Evolutionary conservation across 2,797 vertebrate genomes (phyloP), one percentile per base, ranked within the genome.

Genomic region (Carapus acus): DNA sequence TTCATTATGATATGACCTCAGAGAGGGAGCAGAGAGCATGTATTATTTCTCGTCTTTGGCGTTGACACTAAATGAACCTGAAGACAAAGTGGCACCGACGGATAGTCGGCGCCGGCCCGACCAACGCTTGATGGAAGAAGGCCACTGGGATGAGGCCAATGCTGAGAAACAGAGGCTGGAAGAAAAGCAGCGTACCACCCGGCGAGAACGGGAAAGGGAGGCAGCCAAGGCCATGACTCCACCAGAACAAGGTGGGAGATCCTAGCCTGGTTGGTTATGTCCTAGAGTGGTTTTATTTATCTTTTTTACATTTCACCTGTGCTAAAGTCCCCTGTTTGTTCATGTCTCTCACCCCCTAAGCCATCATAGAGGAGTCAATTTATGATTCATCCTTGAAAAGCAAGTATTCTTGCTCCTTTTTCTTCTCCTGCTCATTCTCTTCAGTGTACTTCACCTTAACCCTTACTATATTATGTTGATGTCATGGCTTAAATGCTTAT

Each of bases 31-130:
- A 0, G 95, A 98, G 67, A 93, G 87, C 76, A 98, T 97, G 94
- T 96, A 97, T 76, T 97, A 85, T 77, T 98, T 98, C 78, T 96
- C 95, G n/a, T 88, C 91, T 0, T 85, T 98, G 58, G 95, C 95
- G 0, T 77, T 98, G 57, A 93, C 93, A 0, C 88, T 98, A 23
- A 98, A 97, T 2, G 95, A 95, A 20, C 54, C 58, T 0, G 95
- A 98, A 69, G 85, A 80, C 0, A 89, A 92, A 1, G 87, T 92
- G 1, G 94, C 95, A 0, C 93, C 92, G 1, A 95, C 94, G 0
- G 95, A 98, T 76, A 96, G 95, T 63, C 88, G 95, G 1, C 60
- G 82, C 4, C 90, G 94, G 11, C 95, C 95, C 0, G 95, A 98
- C 80, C 95, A 97, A 79, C 83, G 91, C 11, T 76, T 97, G 11